Conservation (phyloP, 2,797 vertebrate species). For the Falco berigora region DNA sequence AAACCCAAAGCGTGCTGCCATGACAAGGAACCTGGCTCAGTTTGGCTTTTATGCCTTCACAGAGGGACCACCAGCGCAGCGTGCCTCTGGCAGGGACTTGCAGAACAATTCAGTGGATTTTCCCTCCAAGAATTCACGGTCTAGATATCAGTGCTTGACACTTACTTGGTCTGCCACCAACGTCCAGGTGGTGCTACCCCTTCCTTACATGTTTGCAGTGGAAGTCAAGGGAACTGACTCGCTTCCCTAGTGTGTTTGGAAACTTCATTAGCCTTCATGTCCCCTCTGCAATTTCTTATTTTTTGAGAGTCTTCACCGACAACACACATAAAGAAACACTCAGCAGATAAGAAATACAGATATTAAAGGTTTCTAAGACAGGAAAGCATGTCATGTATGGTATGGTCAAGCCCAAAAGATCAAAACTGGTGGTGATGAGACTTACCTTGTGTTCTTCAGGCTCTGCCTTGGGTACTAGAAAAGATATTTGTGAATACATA, state of each 20-base stretch:
- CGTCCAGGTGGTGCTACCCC: neutral
- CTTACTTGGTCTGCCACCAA: neutral
- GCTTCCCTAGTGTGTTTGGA: neutral
- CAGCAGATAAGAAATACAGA: neutral
- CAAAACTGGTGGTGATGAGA: neutral
- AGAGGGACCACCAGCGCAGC: neutral
- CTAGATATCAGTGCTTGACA: neutral
- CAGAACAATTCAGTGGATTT: neutral
- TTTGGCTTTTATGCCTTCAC: neutral
- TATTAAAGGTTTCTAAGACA: neutral
- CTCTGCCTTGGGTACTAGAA: conserved; percentile 18
- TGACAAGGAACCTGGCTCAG: neutral
- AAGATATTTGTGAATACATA: neutral
- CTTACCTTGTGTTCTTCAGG: conserved; percentile 17
- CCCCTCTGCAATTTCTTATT: neutral
- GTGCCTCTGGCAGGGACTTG: neutral
- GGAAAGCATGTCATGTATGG: neutral
- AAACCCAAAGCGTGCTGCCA: neutral
- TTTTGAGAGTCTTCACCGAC: neutral
- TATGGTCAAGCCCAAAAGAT: neutral
- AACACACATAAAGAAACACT: neutral
- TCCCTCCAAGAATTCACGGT: neutral
- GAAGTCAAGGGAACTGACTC: neutral
- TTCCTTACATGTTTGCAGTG: neutral
- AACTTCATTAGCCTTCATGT: neutral